These are phyloP conservation scores for Psix sp. DNA, from an alignment of 1,140 invertebrate species.

Conservation along the genomic window DNA sequence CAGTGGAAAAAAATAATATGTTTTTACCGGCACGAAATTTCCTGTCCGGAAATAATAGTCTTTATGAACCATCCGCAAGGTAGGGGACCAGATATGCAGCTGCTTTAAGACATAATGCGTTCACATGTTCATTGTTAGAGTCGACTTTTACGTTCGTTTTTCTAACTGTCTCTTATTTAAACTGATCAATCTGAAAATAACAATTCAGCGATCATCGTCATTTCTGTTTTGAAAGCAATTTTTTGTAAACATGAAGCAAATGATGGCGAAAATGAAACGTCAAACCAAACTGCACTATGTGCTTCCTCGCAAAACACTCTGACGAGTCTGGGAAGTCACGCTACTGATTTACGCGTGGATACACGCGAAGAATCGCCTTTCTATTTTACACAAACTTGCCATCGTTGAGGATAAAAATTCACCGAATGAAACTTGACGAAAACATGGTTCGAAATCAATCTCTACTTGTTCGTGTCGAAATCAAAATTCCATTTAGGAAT, in stretches of 20 bases:
- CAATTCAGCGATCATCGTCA: not conserved
- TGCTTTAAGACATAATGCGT: constrained; percentile 45
- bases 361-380: constrained; percentile 53
- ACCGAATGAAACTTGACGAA: not conserved
- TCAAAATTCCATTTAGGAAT: no score
- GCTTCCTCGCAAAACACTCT: constrained; percentile 38
- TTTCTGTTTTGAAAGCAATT: no score
- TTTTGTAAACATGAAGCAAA: no score
- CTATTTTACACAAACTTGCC: constrained; percentile 25
- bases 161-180: no score
- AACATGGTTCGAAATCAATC: not conserved
- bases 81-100: constrained; percentile 38
- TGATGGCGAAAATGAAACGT: constrained; percentile 6
- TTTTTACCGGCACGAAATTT: constrained; percentile 16
- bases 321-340: constrained; percentile 51
- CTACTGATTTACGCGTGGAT: constrained; percentile 56
- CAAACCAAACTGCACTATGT: constrained; percentile 15
- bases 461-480: no score
- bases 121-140: constrained; percentile 34
- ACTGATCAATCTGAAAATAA: no score
- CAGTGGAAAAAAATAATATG: not conserved
- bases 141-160: constrained; percentile 16
- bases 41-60: constrained; percentile 40
- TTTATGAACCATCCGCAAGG: constrained; percentile 37
- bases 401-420: constrained; percentile 10